These are phyloP conservation scores for Columba janthina DNA, from an alignment of 2,113 vertebrate genomes.

Conservation along the genomic window DNA sequence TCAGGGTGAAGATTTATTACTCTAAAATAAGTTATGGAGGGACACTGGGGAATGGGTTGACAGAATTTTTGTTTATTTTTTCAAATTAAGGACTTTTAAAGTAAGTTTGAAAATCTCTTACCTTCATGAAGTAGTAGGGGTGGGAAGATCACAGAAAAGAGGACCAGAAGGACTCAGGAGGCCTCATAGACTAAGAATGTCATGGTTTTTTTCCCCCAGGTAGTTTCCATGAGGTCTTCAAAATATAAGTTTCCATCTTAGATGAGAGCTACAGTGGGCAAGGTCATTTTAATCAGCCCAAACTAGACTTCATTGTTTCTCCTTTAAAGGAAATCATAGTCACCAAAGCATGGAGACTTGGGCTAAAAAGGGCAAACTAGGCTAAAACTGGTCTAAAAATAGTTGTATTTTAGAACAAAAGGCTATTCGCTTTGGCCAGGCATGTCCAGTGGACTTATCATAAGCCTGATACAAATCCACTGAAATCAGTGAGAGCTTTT, in stretches of 20 bases:
- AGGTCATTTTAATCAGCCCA: not conserved
- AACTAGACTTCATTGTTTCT: not conserved
- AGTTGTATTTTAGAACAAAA: not conserved
- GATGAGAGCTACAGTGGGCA: not conserved
- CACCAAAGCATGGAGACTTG: not conserved
- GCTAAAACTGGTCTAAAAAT: not conserved
- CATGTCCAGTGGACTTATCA: not conserved
- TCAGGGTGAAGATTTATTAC: slow-evolving; percentile 73
- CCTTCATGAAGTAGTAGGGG: slow-evolving; percentile 19
- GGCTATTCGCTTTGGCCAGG: not conserved
- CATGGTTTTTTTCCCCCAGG: not conserved
- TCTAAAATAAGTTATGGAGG: slow-evolving; percentile 56
- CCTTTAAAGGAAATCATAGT: not conserved
- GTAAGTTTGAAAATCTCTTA: slow-evolving; percentile 56
- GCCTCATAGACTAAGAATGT: not conserved
- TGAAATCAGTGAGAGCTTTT: not conserved
- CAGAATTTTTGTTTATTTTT: slow-evolving; percentile 75
- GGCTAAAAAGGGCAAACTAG: not conserved
- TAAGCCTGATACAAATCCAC: not conserved
- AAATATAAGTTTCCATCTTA: not conserved
- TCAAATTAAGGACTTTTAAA: slow-evolving; percentile 70
- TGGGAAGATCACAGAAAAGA: slow-evolving; percentile 28
- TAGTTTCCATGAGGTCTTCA: not conserved
- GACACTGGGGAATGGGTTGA: slow-evolving; percentile 48
- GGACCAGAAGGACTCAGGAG: not conserved